Evolutionary conservation across 2,113 vertebrate species (phyloP), one percentile per base, ranked within the genome.

Genomic region (Triplophysa tibetana): DNA sequence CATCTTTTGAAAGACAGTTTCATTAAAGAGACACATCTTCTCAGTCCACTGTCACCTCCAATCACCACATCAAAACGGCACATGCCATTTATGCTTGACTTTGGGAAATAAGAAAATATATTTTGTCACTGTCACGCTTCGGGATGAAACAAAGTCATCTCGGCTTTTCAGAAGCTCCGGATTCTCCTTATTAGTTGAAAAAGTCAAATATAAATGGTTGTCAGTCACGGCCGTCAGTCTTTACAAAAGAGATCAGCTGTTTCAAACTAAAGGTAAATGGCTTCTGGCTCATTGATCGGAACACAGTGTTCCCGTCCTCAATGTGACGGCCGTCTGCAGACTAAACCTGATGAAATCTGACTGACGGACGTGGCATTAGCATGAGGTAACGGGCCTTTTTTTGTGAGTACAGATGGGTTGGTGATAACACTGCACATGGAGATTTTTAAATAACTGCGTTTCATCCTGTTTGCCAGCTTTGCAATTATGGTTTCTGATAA

Each of bases 21-120:
- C 56, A 75, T 54, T 65, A 74, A 41, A 26, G 64, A 65, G 50
- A 43, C 19, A 26, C 66, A 66, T 60, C 70, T 80, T 77, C 60
- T 77, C 17, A 76, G 58, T 61, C 70, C 17, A 8, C 41, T 72
- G 78, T 78, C 74, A 77, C 62, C 26, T 77, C 66, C 38, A 62
- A 23, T 84, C 70, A 68, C 12, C 1, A 29, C 54, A 62, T 14
- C 52, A 69, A 43, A 68, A 23, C 62, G 29, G 50, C 19, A 48
- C 12, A 61, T 63, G 63, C 65, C 56, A 75, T 79, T 52, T 77
- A 38, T 54, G 79, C 38, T 66, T 83, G 48, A 43, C 7, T 24
- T 9, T 43, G 68, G 52, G 21, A 73, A 77, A 81, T 68, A 48
- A 83, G 43, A 8, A 41, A 43, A 26, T 5, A 54, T 1, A 54